A percentile compares a stretch with the other conserved stretches of the same genome.
Conservation (phyloP, 37 sponge, comb jelly and placozoan species). For the Petrosia ficiformis region DNA sequence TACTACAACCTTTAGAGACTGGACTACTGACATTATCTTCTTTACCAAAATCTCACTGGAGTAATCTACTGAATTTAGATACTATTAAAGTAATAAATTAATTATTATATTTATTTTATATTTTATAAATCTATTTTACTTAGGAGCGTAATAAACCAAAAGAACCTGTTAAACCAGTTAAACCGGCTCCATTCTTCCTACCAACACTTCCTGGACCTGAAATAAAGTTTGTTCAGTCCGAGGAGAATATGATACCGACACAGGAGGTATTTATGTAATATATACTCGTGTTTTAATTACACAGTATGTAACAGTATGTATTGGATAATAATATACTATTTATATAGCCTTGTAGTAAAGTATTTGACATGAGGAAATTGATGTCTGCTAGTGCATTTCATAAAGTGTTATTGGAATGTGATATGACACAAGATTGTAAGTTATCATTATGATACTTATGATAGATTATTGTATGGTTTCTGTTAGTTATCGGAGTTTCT, state of each 20-base stretch:
- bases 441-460: not conserved
- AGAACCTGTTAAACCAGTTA: conserved; percentile 76
- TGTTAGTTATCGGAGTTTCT: conserved; percentile 36
- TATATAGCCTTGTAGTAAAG: conserved; percentile 28
- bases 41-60: conserved; percentile 86
- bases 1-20: conserved; percentile 40
- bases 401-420: conserved; percentile 32
- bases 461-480: not conserved
- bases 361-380: conserved; percentile 45
- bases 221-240: conserved; percentile 41
- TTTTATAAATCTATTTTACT: not conserved
- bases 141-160: conserved; percentile 91
- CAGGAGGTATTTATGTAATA: conserved; percentile 11
- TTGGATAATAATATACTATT: not conserved
- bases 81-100: conserved; percentile 72
- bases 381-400: conserved; percentile 47
- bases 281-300: no score
- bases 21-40: conserved; percentile 77
- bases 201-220: conserved; percentile 79
- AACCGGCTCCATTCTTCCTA: conserved; percentile 93
- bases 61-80: conserved; percentile 72
- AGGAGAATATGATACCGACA: conserved; percentile 22
- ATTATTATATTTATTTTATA: not conserved
- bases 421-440: conserved; percentile 30
- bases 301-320: not conserved